Evolutionary conservation across 2,888 invertebrate species (phyloP).

Genomic region (Coleophora flavipennella): DNA sequence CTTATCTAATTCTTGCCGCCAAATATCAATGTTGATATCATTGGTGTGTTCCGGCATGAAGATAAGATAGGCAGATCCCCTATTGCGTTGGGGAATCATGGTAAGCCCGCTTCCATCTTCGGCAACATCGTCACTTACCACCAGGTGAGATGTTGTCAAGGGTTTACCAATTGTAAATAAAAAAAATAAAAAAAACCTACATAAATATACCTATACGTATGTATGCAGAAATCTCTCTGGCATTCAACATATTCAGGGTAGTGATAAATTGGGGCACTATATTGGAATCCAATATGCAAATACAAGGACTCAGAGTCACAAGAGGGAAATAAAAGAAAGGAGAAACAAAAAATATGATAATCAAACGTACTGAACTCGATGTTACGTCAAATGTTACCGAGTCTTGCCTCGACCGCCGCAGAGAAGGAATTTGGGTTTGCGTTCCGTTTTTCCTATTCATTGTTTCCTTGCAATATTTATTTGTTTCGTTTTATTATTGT

Average conservation of each 20-base stretch:
- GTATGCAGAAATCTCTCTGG: conserved; percentile 29
- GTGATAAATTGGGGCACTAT: conserved; percentile 58
- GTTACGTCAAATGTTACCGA: conserved; percentile 33
- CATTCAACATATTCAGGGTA: conserved; percentile 37
- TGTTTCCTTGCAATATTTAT: conserved; percentile 4
- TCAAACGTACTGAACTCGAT: conserved; percentile 48
- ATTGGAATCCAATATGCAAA: conserved; percentile 67
- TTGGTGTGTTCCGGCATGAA: no score
- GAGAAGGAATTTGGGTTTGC: conserved; percentile 3
- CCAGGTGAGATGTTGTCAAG: no score
- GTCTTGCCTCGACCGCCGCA: conserved; percentile 27
- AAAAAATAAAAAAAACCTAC: no score
- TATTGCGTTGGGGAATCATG: no score
- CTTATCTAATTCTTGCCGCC: no score
- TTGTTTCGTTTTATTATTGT: neutral
- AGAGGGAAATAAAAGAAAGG: conserved; percentile 55
- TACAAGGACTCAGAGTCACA: conserved; percentile 50
- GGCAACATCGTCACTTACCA: no score
- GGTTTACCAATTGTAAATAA: conserved; percentile 17
- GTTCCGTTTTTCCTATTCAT: conserved; percentile 7
- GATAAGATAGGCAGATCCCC: no score
- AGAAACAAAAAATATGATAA: conserved; percentile 63
- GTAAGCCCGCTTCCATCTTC: no score
- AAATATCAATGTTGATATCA: no score
- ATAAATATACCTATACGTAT: no score